Evolutionary conservation across 2,888 invertebrate genomes (phyloP).

Genomic region (Zelleria hepariella): DNA sequence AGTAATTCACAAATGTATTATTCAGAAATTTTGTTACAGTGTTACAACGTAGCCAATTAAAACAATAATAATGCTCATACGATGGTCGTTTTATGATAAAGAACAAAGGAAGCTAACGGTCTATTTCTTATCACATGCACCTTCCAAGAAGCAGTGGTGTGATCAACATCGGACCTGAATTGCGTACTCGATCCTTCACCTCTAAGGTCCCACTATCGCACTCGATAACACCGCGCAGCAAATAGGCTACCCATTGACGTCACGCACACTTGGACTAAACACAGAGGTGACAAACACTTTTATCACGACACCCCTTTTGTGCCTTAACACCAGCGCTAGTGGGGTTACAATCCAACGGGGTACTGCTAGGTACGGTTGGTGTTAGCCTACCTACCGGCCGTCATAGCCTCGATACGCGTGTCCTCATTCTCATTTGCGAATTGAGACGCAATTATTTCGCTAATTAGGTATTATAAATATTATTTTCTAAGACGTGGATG

Average conservation of each 20-base stretch:
- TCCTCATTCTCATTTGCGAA: conserved; percentile 45
- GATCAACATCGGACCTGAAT: conserved; percentile 37
- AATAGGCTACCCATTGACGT: conserved; percentile 63
- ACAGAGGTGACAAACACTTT: conserved; percentile 3
- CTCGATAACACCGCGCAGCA: conserved; percentile 38
- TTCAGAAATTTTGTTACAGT: background rate
- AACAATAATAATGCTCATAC: background rate
- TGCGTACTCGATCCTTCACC: conserved; percentile 56
- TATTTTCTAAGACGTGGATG: background rate
- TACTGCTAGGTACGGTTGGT: background rate
- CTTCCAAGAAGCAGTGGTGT: conserved; percentile 43
- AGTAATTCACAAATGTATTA: background rate
- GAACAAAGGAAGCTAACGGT: conserved; percentile 58
- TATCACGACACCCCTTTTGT: background rate
- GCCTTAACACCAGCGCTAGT: background rate
- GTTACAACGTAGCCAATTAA: too few relatives aligned
- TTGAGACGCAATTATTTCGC: conserved; percentile 38
- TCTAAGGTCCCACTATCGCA: conserved; percentile 28
- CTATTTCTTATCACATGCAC: conserved; percentile 26
- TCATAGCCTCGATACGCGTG: conserved; percentile 36
- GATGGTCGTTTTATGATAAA: conserved; percentile 5
- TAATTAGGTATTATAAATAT: background rate
- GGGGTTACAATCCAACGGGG: background rate
- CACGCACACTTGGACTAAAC: conserved; percentile 29
- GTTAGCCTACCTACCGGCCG: conserved; percentile 18